Conservation (phyloP, 1,140 invertebrate genomes). For the Homarus americanus region DNA sequence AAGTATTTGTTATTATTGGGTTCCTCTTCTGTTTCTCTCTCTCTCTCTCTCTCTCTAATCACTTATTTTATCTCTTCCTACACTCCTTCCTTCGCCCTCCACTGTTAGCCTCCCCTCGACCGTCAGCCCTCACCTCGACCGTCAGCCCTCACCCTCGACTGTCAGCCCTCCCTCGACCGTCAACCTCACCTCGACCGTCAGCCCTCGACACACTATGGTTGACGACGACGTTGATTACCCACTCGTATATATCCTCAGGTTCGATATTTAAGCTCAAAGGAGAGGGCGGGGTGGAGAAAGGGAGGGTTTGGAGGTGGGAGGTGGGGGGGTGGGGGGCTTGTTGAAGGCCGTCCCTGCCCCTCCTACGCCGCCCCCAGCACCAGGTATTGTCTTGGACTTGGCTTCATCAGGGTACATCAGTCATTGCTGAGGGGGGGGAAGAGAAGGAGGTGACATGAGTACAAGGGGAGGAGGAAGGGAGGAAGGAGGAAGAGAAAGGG, state of each 20-base stretch:
- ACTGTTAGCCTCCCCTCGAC: background rate
- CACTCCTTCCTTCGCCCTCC: background rate
- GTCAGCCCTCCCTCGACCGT: background rate
- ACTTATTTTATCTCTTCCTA: background rate
- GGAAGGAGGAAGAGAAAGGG: background rate
- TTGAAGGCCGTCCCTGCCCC: too few relatives aligned
- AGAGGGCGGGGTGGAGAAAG: background rate
- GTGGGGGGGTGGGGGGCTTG: too few relatives aligned
- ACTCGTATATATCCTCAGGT: conserved; percentile 31
- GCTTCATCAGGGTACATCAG: conserved; percentile 20
- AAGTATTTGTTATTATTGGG: too few relatives aligned
- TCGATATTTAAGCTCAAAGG: conserved; percentile 36
- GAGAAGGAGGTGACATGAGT: too few relatives aligned
- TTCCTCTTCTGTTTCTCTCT: too few relatives aligned
- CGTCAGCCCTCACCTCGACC: background rate
- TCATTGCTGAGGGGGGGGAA: background rate
- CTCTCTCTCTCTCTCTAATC: background rate
- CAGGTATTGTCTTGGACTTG: conserved; percentile 19
- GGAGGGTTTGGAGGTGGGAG: too few relatives aligned
- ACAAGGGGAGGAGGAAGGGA: background rate
- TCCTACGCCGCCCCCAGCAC: background rate
- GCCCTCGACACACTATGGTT: background rate
- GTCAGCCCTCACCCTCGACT: background rate
- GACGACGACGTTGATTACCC: conserved; percentile 4
- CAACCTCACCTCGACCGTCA: background rate